These are phyloP conservation scores for Tachyglossus aculeatus DNA, from an alignment of 2,797 vertebrate genomes.

Conservation along the genomic window DNA sequence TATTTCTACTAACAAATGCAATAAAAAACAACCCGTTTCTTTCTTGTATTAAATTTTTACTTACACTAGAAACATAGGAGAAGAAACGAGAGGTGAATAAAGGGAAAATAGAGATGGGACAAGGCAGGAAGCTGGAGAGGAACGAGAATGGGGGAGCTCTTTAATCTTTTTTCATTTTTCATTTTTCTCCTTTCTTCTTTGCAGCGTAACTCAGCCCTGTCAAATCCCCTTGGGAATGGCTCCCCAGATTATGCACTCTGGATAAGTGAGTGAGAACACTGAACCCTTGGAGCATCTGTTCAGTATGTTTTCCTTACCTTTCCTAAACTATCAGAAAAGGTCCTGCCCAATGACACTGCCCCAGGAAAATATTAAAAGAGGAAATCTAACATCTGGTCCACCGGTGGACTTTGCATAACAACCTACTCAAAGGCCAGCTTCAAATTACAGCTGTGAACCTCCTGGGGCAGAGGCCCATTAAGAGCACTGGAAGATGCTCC, in stretches of 20 bases:
- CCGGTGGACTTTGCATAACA: neutral
- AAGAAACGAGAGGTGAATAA: conserved; percentile 19
- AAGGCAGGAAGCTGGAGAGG: conserved; percentile 33
- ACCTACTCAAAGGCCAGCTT: neutral
- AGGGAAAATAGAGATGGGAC: conserved; percentile 4
- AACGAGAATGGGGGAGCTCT: neutral
- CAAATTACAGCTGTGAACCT: neutral
- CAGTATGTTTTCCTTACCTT: neutral
- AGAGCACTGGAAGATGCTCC: neutral
- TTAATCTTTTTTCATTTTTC: neutral
- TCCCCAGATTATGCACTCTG: neutral
- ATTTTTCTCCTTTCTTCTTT: neutral
- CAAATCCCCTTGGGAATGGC: neutral
- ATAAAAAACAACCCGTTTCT: conserved; percentile 60
- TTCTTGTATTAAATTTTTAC: conserved; percentile 65
- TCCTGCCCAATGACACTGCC: neutral
- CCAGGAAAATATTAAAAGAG: neutral
- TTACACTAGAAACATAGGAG: conserved; percentile 30
- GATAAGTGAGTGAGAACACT: neutral
- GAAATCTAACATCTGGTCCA: neutral
- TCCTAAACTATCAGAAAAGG: neutral
- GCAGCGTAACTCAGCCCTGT: neutral
- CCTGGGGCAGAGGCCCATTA: neutral
- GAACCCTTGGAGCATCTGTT: neutral
- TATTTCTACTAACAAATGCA: conserved; percentile 52